A percentile compares a stretch with the other conserved stretches of the same genome.
These are phyloP conservation scores for Chelon labrosus DNA, from an alignment of 2,797 vertebrate genomes.

Conservation along the genomic window DNA sequence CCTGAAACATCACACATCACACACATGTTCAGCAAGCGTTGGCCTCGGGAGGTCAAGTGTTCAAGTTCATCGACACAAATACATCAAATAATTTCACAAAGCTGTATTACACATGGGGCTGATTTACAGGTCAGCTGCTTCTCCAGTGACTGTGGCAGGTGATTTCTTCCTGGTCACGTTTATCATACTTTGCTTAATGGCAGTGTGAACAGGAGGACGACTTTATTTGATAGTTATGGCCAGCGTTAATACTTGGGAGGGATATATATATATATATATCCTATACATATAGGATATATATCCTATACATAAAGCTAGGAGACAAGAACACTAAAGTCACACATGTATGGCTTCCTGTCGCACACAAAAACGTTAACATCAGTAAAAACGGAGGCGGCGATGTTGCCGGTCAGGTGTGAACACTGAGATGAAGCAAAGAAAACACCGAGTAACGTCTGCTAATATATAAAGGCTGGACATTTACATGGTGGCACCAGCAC, in stretches of 20 bases:
- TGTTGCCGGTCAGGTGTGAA: background rate
- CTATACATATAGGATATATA: too few species aligned
- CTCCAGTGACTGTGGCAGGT: conserved; percentile 14
- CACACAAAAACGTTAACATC: conserved; percentile 6
- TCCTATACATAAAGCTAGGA: conserved; percentile 44
- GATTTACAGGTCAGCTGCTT: conserved; percentile 40
- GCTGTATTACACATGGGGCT: conserved; percentile 38
- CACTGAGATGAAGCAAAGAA: conserved; percentile 7
- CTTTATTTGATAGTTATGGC: conserved; percentile 57
- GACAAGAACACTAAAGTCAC: conserved; percentile 35
- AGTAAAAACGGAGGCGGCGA: conserved; percentile 1
- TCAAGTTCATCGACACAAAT: conserved; percentile 10
- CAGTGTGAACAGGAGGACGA: conserved; percentile 1
- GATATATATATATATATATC: conserved; percentile 59
- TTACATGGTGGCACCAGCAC: conserved; percentile 71
- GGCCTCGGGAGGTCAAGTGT: background rate
- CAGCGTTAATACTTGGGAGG: conserved; percentile 57
- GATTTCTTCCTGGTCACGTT: background rate
- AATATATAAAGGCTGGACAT: conserved; percentile 64
- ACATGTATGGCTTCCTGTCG: conserved; percentile 12
- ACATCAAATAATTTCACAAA: conserved; percentile 1
- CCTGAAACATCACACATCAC: conserved; percentile 76
- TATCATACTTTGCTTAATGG: background rate
- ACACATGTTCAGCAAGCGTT: conserved; percentile 25
- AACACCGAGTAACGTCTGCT: conserved; percentile 53